phyloP scores from a whole-genome alignment of 1,140 invertebrate genomes.

The Hydropsyche tenuis region DNA sequence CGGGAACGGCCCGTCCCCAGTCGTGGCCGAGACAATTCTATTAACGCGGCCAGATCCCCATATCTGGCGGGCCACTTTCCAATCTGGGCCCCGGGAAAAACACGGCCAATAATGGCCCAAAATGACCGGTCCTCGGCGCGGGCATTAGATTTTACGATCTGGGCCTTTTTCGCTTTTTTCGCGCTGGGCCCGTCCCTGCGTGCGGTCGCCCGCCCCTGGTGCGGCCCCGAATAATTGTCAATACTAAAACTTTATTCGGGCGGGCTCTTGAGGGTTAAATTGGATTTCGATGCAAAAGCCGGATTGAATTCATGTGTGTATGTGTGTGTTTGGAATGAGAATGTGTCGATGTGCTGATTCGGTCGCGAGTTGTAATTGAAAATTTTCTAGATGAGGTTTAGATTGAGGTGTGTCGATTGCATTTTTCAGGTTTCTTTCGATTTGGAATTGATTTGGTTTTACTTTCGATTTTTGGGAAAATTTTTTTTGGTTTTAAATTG shows the following conservation, averaged over 20 bases:
- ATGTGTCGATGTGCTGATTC: too few species aligned
- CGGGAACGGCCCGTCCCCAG: not conserved
- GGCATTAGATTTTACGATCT: slow-evolving; percentile 47
- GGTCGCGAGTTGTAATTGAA: too few species aligned
- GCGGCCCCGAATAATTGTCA: slow-evolving; percentile 37
- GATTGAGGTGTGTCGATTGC: too few species aligned
- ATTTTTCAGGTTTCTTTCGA: too few species aligned
- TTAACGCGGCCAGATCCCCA: slow-evolving; percentile 40
- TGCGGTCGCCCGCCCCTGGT: not conserved
- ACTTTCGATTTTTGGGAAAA: too few species aligned
- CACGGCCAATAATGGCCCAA: slow-evolving; percentile 40
- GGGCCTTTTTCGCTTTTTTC: slow-evolving; percentile 35
- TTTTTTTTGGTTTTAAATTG: too few species aligned
- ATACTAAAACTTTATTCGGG: slow-evolving; percentile 39
- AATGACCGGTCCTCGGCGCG: slow-evolving; percentile 24
- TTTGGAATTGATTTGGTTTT: too few species aligned
- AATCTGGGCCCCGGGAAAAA: slow-evolving; percentile 40
- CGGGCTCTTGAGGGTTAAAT: slow-evolving; percentile 13
- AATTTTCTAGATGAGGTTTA: too few species aligned
- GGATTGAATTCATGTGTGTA: too few species aligned
- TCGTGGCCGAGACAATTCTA: slow-evolving; percentile 48
- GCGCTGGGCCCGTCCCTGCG: not conserved
- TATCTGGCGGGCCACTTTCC: slow-evolving; percentile 43
- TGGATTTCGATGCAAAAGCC: slow-evolving; percentile 29
- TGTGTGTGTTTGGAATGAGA: too few species aligned